phyloP scores from a whole-genome alignment of 1,140 invertebrate species.

The Penaeus chinensis region DNA sequence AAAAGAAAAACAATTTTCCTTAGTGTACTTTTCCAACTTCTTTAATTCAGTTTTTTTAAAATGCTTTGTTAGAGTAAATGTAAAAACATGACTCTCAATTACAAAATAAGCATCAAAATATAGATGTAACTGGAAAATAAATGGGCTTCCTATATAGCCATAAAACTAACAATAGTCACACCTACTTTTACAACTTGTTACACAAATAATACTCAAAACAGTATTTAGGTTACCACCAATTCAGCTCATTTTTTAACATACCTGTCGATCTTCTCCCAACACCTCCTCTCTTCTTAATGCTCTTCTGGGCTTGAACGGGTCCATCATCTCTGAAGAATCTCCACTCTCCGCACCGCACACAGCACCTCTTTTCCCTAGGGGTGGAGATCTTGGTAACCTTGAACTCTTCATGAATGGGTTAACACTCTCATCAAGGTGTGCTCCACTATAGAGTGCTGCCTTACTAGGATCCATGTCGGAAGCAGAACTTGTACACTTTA shows the following conservation, averaged over 20 bases:
- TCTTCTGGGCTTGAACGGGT: constrained; percentile 35
- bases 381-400: constrained; percentile 31
- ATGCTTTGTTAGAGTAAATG: too few species aligned
- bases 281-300: constrained; percentile 41
- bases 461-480: too few species aligned
- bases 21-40: too few species aligned
- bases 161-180: too few species aligned
- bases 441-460: neutral
- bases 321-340: neutral
- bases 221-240: too few species aligned
- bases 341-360: constrained; percentile 49
- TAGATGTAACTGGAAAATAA: too few species aligned
- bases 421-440: constrained; percentile 43
- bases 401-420: constrained; percentile 49
- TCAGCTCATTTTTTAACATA: neutral
- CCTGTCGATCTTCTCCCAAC: constrained; percentile 51
- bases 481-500: neutral
- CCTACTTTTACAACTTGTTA: too few species aligned
- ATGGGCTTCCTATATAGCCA: too few species aligned
- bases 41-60: too few species aligned
- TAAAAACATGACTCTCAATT: too few species aligned
- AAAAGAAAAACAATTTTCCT: neutral
- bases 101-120: too few species aligned
- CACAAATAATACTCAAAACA: too few species aligned
- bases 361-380: constrained; percentile 42